Base-by-base conservation (phyloP, 2,797 vertebrate species). In the Acipenser ruthenus region DNA sequence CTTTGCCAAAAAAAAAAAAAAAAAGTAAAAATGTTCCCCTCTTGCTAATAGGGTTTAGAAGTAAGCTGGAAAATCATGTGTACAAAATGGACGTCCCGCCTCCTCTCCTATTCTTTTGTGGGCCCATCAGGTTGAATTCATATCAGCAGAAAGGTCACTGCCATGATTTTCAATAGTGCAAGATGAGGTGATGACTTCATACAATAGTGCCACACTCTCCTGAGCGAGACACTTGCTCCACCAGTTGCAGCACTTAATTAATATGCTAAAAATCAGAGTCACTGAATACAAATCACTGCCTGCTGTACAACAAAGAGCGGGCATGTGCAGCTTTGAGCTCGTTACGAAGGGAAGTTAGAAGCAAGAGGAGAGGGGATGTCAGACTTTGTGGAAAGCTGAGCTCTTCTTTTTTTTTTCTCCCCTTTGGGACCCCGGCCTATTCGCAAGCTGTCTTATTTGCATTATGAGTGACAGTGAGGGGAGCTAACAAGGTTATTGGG, bases 401-500 rank as follows among this genome's bases (percentile, higher is more conserved):
- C 79, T 77, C 77, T 77, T 71, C 53, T 70, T 64, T 69, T 59
- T 72, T 72, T 65, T 66, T 15, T 66, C 82, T 73, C 70, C 64
- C 66, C 82, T 18, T 82, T 72, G 80, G 84, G 89, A 91, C 88
- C 83, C 81, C 84, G 84, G 91, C 91, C 91, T 88, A 88, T 88
- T 90, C 76, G 87, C 88, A 92, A 83, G 87, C 92, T 91, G 89
- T 91, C 91, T 91, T 83, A 86, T 91, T 93, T 91, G 86, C 88
- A 87, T 91, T 89, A 82, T 92, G 92, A 94, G 90, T 93, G 90
- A 92, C 91, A 90, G 91, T 86, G 88, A 88, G 83, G 88, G 89
- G 81, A 88, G 87, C 91, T 92, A 92, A 93, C 86, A 86, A 94
- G 92, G 91, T 91, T 91, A 92, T 88, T 93, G 91, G 91, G 89